Evolutionary conservation across 2,888 invertebrate species (phyloP).

Genomic region (Byasa hedistus): DNA sequence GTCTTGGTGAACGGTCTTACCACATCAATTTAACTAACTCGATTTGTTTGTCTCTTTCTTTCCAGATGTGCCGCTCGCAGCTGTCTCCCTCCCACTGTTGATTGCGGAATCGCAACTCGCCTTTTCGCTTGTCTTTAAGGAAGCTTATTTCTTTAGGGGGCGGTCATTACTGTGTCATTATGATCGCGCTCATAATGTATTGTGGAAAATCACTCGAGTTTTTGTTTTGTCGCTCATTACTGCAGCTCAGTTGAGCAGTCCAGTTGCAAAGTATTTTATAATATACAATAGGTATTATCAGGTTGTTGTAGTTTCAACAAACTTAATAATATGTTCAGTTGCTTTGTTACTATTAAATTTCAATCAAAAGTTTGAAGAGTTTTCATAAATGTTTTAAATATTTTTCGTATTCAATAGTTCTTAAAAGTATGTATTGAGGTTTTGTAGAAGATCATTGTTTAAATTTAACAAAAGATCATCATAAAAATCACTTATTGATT

Average conservation of each 20-base stretch:
- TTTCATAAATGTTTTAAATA: neutral
- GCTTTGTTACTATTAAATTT: neutral
- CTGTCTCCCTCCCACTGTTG: constrained; percentile 48
- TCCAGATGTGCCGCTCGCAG: constrained; percentile 61
- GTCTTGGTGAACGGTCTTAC: constrained; percentile 59
- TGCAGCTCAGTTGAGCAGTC: too few relatives aligned
- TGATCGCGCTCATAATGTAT: neutral
- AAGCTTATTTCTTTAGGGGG: constrained; percentile 10
- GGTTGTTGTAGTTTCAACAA: neutral
- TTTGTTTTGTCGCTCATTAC: neutral
- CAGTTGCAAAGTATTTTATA: neutral
- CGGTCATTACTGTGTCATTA: constrained; percentile 11
- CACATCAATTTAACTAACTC: constrained; percentile 58
- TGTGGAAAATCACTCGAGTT: neutral
- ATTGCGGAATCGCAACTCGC: constrained; percentile 16
- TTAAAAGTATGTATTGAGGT: neutral
- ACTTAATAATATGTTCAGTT: neutral
- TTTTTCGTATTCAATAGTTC: neutral
- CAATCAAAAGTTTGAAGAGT: neutral
- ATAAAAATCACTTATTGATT: neutral
- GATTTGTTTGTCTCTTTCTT: constrained; percentile 71
- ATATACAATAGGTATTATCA: too few relatives aligned
- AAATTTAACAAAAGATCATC: neutral
- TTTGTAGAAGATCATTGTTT: neutral
- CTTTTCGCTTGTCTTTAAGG: constrained; percentile 10